A percentile compares a stretch with the other conserved stretches of the same genome.
Conservation (phyloP, 2,888 invertebrate genomes). For the Drepanosiphum platanoidis region DNA sequence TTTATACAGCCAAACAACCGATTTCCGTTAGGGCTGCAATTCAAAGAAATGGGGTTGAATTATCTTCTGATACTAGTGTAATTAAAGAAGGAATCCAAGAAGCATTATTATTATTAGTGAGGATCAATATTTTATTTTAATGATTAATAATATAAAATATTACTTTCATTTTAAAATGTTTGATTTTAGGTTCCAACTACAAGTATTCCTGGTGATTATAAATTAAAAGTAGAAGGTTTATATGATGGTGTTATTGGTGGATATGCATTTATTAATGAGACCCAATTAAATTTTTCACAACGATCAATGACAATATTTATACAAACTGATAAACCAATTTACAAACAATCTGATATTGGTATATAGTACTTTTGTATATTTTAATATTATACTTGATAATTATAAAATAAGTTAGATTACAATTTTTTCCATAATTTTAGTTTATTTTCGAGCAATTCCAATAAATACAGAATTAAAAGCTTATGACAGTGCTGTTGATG, state of each 20-base stretch:
- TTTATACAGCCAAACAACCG: constrained; percentile 81
- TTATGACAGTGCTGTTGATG: constrained; percentile 89
- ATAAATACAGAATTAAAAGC: constrained; percentile 92
- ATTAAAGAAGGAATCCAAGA: constrained; percentile 89
- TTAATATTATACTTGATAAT: constrained; percentile 20
- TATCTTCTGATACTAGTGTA: constrained; percentile 82
- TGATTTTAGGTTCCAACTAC: constrained; percentile 79
- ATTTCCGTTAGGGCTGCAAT: constrained; percentile 89
- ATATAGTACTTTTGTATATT: too few relatives aligned
- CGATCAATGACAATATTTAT: constrained; percentile 95
- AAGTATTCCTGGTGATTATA: constrained; percentile 84
- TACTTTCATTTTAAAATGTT: constrained; percentile 37
- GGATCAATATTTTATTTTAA: constrained; percentile 64
- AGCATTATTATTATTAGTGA: constrained; percentile 87
- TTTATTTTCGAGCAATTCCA: constrained; percentile 89
- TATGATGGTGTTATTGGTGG: constrained; percentile 84
- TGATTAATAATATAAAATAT: not conserved
- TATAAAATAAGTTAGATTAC: not conserved
- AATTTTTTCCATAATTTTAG: constrained; percentile 69
- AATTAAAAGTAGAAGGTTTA: constrained; percentile 83
- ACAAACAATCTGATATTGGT: constrained; percentile 90
- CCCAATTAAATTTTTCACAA: constrained; percentile 83
- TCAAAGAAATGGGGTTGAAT: constrained; percentile 88
- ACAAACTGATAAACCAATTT: constrained; percentile 93
- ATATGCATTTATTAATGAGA: constrained; percentile 89